These are phyloP conservation scores for Trichonephila clavata DNA, from an alignment of 1,140 invertebrate genomes.

Conservation along the genomic window DNA sequence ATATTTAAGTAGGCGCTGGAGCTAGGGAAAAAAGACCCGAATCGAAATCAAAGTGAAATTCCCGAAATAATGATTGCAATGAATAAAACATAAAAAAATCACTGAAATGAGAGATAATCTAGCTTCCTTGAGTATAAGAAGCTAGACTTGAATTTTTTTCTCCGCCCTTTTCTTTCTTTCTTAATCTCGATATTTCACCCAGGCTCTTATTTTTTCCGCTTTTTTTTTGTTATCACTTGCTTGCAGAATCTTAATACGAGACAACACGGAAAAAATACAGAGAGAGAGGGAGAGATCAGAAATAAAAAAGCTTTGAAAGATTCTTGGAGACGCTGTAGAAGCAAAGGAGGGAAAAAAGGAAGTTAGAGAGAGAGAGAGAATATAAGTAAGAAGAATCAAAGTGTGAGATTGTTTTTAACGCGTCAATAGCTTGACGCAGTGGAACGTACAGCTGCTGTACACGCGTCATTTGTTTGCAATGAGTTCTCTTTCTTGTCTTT, in stretches of 20 bases:
- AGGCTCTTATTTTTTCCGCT: neutral
- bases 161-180: neutral
- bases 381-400: slow-evolving; percentile 28
- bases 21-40: neutral
- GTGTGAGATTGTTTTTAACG: slow-evolving; percentile 74
- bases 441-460: slow-evolving; percentile 37
- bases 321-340: neutral
- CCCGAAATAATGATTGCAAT: slow-evolving; percentile 61
- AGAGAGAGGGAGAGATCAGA: neutral
- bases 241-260: slow-evolving; percentile 19
- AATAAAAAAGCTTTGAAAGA: slow-evolving; percentile 19
- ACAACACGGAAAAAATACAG: neutral
- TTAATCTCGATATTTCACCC: slow-evolving; percentile 25
- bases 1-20: neutral
- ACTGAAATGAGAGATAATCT: slow-evolving; percentile 29
- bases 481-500: slow-evolving; percentile 32
- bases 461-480: slow-evolving; percentile 67
- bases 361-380: neutral
- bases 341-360: neutral
- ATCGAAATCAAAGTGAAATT: slow-evolving; percentile 60
- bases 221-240: slow-evolving; percentile 53
- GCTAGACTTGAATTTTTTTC: neutral
- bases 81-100: slow-evolving; percentile 65
- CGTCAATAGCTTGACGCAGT: slow-evolving; percentile 61
- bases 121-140: neutral